These are phyloP conservation scores for Lasioglossum malachurum DNA, from an alignment of 2,888 invertebrate genomes.

Conservation along the genomic window DNA sequence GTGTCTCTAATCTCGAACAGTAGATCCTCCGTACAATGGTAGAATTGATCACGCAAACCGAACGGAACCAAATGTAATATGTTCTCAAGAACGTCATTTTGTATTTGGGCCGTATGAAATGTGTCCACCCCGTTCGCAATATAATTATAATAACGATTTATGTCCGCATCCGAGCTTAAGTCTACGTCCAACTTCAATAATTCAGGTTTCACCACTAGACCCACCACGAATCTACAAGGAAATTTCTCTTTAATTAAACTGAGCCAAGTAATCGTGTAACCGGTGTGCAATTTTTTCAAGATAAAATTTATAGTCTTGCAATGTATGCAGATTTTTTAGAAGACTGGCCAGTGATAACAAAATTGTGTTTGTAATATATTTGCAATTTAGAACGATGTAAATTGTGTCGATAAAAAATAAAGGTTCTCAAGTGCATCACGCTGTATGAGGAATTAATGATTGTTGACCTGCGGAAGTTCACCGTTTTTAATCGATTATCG, in stretches of 20 bases:
- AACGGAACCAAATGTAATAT: constrained; percentile 89
- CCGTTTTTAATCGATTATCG: constrained; percentile 44
- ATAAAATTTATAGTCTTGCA: neutral
- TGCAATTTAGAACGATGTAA: neutral
- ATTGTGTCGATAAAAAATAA: neutral
- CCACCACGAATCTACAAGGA: constrained; percentile 89
- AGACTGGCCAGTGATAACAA: neutral
- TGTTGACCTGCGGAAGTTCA: constrained; percentile 64
- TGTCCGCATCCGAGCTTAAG: constrained; percentile 88
- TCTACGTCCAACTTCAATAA: constrained; percentile 85
- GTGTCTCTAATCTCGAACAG: constrained; percentile 94
- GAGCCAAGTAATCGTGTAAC: neutral
- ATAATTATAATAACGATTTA: constrained; percentile 94
- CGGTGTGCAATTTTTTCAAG: neutral
- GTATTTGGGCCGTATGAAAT: constrained; percentile 94
- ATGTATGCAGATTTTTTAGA: neutral
- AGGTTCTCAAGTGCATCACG: neutral
- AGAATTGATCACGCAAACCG: constrained; percentile 87
- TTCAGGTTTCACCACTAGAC: constrained; percentile 89
- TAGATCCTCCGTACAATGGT: constrained; percentile 86
- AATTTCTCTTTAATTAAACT: neutral
- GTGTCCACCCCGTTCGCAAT: constrained; percentile 96
- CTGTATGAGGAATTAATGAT: neutral
- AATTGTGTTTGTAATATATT: neutral
- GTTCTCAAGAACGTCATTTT: constrained; percentile 89